Percentiles rank a stretch among this genome's conserved stretches.
These are phyloP conservation scores for Pomatorhinus ruficollis DNA, from an alignment of 2,113 vertebrate genomes.

Conservation along the genomic window DNA sequence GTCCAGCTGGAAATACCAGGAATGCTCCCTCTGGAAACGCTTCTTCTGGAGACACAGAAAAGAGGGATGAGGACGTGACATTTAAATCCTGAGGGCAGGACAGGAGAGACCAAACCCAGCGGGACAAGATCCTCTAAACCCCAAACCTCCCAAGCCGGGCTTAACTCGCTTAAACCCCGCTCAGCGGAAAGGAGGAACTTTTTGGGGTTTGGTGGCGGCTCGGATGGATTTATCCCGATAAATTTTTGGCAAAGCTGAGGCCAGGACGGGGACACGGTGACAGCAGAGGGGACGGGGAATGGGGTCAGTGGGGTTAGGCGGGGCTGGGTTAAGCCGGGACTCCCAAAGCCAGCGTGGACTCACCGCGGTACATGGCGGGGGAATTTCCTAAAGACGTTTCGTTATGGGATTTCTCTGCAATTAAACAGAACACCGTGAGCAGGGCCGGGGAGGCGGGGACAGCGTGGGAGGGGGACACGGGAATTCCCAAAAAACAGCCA, in stretches of 20 bases:
- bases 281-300: background rate
- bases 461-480: background rate
- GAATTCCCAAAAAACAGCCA: background rate
- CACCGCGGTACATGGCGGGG: constrained; percentile 91
- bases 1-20: background rate
- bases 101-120: background rate
- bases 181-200: rapidly evolving
- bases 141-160: background rate
- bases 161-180: background rate
- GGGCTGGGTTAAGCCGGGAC: constrained; percentile 56
- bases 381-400: constrained; percentile 87
- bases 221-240: rapidly evolving
- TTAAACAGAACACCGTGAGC: constrained; percentile 80
- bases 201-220: rapidly evolving
- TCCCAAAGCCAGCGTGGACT: constrained; percentile 77
- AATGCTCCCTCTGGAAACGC: background rate
- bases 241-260: background rate
- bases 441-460: background rate
- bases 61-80: background rate
- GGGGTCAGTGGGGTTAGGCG: constrained; percentile 73
- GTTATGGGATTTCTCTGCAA: constrained; percentile 92
- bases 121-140: background rate
- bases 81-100: background rate
- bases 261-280: background rate
- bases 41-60: background rate